A percentile compares a stretch with the other conserved stretches of the same genome.
phyloP scores from a whole-genome alignment of 92 coral and sea anemone species.

The Nematostella vectensis region DNA sequence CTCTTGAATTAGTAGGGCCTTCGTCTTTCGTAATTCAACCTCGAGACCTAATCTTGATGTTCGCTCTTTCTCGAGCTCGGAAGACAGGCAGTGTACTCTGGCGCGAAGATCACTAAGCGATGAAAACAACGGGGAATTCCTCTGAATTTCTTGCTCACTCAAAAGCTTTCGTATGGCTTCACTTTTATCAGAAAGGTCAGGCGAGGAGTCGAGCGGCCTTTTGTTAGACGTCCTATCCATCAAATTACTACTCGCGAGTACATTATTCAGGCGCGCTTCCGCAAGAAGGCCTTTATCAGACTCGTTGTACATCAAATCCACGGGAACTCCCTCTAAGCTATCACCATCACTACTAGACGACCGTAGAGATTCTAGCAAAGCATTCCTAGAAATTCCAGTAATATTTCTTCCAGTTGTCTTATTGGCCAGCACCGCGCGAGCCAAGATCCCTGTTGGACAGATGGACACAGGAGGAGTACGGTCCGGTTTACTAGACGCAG shows the following conservation, averaged over 20 bases:
- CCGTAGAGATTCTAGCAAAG: not conserved
- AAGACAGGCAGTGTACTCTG: slow-evolving; percentile 17
- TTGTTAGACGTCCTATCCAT: not conserved
- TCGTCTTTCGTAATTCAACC: slow-evolving; percentile 22
- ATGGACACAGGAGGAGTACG: not conserved
- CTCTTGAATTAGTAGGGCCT: slow-evolving; percentile 23
- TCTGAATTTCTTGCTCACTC: slow-evolving; percentile 6
- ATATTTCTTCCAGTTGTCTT: not conserved
- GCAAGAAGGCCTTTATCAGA: not conserved
- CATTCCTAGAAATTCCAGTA: not conserved
- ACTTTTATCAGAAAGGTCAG: slow-evolving; percentile 1
- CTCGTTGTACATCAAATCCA: not conserved
- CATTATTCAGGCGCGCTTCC: not conserved
- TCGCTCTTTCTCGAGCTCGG: slow-evolving; percentile 26
- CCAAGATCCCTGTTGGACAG: not conserved
- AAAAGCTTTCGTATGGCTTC: slow-evolving; percentile 16
- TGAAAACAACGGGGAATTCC: slow-evolving; percentile 2
- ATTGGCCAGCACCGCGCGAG: slow-evolving; percentile 2
- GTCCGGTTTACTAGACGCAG: not conserved
- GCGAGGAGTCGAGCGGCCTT: not conserved
- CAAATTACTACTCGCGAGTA: not conserved
- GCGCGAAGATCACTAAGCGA: slow-evolving; percentile 18
- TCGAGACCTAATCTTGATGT: slow-evolving; percentile 13
- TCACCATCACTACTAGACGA: not conserved
- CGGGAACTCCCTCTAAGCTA: not conserved